phyloP scores from a whole-genome alignment of 2,888 invertebrate genomes.

The Nomada flava region DNA sequence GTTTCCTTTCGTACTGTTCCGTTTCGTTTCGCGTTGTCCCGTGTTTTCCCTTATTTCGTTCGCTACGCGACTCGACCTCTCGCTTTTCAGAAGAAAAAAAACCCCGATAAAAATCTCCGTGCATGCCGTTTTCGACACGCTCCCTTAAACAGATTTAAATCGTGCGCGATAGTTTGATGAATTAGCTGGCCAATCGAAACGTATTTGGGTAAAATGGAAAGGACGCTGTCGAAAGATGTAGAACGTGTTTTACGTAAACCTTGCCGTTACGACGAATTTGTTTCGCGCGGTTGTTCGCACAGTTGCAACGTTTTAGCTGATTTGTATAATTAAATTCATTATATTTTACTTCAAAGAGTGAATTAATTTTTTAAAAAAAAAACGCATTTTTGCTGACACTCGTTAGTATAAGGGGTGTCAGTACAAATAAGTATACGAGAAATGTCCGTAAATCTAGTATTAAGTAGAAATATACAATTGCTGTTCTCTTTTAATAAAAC shows the following conservation, averaged over 20 bases:
- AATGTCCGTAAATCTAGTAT: too few species aligned
- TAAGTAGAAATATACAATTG: too few species aligned
- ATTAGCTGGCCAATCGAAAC: neutral
- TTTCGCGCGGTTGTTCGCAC: neutral
- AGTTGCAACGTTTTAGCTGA: neutral
- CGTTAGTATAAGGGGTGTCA: too few species aligned
- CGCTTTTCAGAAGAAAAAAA: conserved; percentile 2
- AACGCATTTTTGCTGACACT: too few species aligned
- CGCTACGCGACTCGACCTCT: neutral
- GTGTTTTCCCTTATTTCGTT: neutral
- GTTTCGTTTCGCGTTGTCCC: neutral
- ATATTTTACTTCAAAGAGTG: too few species aligned
- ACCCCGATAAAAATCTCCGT: conserved; percentile 36
- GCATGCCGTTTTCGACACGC: conserved; percentile 22
- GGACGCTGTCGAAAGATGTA: neutral
- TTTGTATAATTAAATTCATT: too few species aligned
- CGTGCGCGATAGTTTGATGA: neutral
- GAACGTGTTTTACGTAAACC: neutral
- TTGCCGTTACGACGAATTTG: neutral
- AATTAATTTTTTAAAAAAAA: too few species aligned
- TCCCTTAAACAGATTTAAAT: conserved; percentile 48
- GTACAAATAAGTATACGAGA: too few species aligned
- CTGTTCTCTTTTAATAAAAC: too few species aligned
- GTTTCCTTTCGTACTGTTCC: neutral
- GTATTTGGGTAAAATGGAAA: neutral